Base-by-base conservation (phyloP, 2,888 invertebrate species). In the Clostera curtula region DNA sequence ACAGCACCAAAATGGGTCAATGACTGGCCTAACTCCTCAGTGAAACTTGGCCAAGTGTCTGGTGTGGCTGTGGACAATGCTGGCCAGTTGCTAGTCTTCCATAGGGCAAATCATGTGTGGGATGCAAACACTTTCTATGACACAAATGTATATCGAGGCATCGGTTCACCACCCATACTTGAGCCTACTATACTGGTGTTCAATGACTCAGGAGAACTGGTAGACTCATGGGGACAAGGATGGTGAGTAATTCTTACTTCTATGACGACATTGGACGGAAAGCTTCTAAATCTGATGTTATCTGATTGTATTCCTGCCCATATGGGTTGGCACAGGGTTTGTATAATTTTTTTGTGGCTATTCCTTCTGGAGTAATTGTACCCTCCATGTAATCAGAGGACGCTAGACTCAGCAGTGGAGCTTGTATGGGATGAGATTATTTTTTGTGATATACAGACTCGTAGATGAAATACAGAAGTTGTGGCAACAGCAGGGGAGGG, bases 51-150 rank as follows among this genome's bases (percentile, higher is more conserved):
- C 1, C 92, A 95, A 62, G 89, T 96, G 1, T 89, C 92, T 0
- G 95, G 93, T 3, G 89, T 97, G 1, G 89, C 92, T 3, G 77
- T 94, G 8, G 93, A 95, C 60, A 80, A 76, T 2, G 59, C 79
- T n/a, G 93, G 93, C 1, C 87, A 89, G 36, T 80, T 96, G 6
- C 87, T 91, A 7, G 87, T 96, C 18, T 95, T 97, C 62, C 96
- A 97, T 68, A 86, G 97, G 41, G 93, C 88, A 1, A 76, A 87
- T 29, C 84, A 89, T 40, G 60, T 85, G 1, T 93, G 92, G 92
- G 85, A 82, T 29, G 58, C 54, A 3, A 56, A 47, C 3, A 87
- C 91, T 1, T 93, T 93, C 56, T 71, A 85, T 22, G 39, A 46
- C 0, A 56, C 74, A 7, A 86, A 92, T 58, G 84, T 86, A 1